These are phyloP conservation scores for Gibbula magus DNA, from an alignment of 2,888 invertebrate genomes.

Conservation along the genomic window DNA sequence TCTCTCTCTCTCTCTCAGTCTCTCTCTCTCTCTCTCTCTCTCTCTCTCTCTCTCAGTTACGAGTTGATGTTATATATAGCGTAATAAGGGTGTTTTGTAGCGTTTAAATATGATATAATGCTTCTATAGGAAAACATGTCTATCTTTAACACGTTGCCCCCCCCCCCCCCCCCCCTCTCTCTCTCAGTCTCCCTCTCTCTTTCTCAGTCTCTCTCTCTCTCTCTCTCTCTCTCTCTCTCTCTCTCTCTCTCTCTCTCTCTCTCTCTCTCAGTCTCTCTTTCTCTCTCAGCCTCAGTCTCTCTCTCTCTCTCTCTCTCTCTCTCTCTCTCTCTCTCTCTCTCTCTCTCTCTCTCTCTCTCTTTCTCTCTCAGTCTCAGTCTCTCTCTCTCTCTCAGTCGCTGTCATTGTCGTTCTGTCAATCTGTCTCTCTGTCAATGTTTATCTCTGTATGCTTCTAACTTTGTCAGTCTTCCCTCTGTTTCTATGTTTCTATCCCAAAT, in stretches of 20 bases:
- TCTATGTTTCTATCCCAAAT: too few relatives aligned
- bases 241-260: background rate
- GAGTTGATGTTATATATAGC: too few relatives aligned
- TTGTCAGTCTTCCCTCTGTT: background rate
- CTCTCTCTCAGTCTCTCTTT: background rate
- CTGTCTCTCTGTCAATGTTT: background rate
- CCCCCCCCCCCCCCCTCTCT: too few relatives aligned
- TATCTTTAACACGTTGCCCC: background rate
- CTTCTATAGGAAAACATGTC: background rate
- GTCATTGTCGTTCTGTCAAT: background rate
- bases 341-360: background rate
- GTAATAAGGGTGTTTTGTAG: too few relatives aligned
- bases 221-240: slow-evolving; percentile 19
- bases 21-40: slow-evolving; percentile 15
- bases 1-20: slow-evolving; percentile 14
- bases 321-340: background rate
- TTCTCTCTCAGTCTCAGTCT: background rate
- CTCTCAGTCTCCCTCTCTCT: too few relatives aligned
- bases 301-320: background rate
- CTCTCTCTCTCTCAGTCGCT: background rate
- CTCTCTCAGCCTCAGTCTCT: background rate
- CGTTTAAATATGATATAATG: background rate
- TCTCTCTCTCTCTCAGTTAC: background rate
- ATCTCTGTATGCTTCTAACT: background rate
- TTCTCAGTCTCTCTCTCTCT: slow-evolving; percentile 10